Evolutionary conservation across 2,888 invertebrate genomes (phyloP).

Genomic region (Ptycholaimellus sp.): DNA sequence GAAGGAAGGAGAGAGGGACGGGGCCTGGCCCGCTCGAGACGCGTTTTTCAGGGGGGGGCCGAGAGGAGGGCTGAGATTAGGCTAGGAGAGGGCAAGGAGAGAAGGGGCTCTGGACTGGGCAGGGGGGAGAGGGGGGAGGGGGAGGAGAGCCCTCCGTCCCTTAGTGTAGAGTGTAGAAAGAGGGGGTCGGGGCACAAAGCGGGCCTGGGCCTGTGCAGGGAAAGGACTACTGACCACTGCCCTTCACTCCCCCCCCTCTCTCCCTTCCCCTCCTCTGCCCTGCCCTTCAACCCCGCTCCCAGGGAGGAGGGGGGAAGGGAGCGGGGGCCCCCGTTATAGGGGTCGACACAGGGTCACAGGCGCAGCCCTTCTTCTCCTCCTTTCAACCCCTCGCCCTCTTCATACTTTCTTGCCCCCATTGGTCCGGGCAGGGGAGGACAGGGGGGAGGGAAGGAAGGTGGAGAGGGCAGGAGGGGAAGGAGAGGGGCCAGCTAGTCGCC

Average conservation of each 20-base stretch:
- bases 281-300: slow-evolving; percentile 5
- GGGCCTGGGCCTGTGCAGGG: not conserved
- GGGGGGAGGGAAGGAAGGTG: too few species aligned
- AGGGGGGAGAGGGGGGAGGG: slow-evolving; percentile 1
- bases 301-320: too few species aligned
- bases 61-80: slow-evolving; percentile 4
- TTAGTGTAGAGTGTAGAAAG: slow-evolving; percentile 2
- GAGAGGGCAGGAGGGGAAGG: too few species aligned
- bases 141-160: slow-evolving; percentile 2
- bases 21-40: slow-evolving; percentile 7
- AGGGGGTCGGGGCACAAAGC: slow-evolving; percentile 4
- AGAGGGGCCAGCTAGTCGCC: too few species aligned
- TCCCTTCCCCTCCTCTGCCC: slow-evolving; percentile 1
- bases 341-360: too few species aligned
- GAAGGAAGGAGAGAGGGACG: slow-evolving; percentile 8
- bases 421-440: too few species aligned
- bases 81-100: slow-evolving; percentile 3
- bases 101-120: slow-evolving; percentile 2
- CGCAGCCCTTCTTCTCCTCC: too few species aligned
- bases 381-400: too few species aligned
- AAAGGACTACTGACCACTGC: not conserved
- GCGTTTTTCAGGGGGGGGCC: slow-evolving; percentile 8
- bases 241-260: slow-evolving; percentile 6
- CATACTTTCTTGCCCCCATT: too few species aligned
- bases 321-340: too few species aligned